A percentile compares a stretch with the other conserved stretches of the same genome.
These are phyloP conservation scores for Drosophila imparisetae DNA, from an alignment of 2,888 invertebrate species.

Conservation along the genomic window DNA sequence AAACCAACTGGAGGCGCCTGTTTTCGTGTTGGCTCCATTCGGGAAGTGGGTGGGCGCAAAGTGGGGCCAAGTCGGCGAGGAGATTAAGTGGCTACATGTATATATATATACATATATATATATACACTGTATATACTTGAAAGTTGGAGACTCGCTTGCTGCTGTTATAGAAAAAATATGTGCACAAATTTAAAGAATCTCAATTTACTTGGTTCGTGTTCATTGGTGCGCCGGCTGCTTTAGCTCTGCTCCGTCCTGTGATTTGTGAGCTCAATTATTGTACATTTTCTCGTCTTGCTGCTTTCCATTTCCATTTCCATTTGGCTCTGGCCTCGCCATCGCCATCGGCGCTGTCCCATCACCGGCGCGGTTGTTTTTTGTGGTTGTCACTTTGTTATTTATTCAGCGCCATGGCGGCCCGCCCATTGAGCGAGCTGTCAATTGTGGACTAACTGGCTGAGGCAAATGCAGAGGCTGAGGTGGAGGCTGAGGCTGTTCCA, in stretches of 20 bases:
- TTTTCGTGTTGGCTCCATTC: slow-evolving; percentile 39
- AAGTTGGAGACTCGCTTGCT: slow-evolving; percentile 42
- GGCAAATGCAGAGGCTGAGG: slow-evolving; percentile 15
- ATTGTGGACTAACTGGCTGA: slow-evolving; percentile 29
- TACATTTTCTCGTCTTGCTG: slow-evolving; percentile 61
- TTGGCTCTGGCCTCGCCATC: slow-evolving; percentile 4
- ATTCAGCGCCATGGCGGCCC: slow-evolving; percentile 70
- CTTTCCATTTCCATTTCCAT: slow-evolving; percentile 6
- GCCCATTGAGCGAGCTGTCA: slow-evolving; percentile 57
- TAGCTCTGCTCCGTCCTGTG: slow-evolving; percentile 60
- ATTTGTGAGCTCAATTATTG: slow-evolving; percentile 81
- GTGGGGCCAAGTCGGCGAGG: slow-evolving; percentile 37
- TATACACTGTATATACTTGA: background rate
- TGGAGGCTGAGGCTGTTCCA: slow-evolving; percentile 18
- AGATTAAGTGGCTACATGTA: slow-evolving; percentile 74
- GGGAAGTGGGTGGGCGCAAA: background rate
- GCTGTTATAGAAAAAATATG: slow-evolving; percentile 64
- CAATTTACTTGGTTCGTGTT: slow-evolving; percentile 76
- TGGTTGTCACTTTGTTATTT: slow-evolving; percentile 81
- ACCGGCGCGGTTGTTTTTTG: slow-evolving; percentile 73
- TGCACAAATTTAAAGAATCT: slow-evolving; percentile 81
- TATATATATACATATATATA: background rate
- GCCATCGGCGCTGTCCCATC: slow-evolving; percentile 35
- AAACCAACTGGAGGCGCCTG: slow-evolving; percentile 31
- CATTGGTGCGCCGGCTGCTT: slow-evolving; percentile 61